Percentiles rank a stretch among this genome's conserved stretches.
phyloP scores from a whole-genome alignment of 2,113 vertebrate genomes.

The Pleuronectes platessa region DNA sequence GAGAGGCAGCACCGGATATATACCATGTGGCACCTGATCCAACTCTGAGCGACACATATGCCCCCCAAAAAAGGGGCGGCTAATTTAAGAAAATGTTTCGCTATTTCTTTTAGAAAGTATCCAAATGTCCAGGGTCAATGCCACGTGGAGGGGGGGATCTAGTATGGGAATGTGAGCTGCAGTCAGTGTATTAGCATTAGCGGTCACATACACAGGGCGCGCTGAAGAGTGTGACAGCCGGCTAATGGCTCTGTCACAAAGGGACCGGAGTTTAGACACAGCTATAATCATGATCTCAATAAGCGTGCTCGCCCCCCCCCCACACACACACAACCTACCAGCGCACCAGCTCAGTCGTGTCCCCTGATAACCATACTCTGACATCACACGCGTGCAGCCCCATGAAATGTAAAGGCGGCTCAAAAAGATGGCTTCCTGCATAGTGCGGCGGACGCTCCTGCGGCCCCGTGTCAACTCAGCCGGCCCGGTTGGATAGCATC shows the following conservation, averaged over 20 bases:
- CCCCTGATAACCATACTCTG: conserved; percentile 64
- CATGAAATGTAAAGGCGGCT: conserved; percentile 63
- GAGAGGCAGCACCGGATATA: conserved; percentile 3
- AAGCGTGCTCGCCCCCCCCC: conserved; percentile 44
- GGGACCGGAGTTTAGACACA: conserved; percentile 77
- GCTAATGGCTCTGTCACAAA: conserved; percentile 80
- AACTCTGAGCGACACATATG: conserved; percentile 4
- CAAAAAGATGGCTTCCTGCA: conserved; percentile 57
- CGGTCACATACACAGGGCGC: conserved; percentile 62
- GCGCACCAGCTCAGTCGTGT: conserved; percentile 65
- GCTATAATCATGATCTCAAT: conserved; percentile 79
- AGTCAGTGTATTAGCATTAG: conserved; percentile 75
- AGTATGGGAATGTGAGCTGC: conserved; percentile 62
- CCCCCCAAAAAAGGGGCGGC: conserved; percentile 14
- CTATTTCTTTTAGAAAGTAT: conserved; percentile 26
- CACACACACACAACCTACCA: conserved; percentile 39
- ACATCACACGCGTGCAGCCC: conserved; percentile 54
- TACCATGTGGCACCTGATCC: conserved; percentile 11
- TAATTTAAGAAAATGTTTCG: conserved; percentile 20
- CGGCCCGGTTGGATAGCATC: conserved; percentile 56
- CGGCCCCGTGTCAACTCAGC: too few relatives aligned
- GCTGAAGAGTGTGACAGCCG: conserved; percentile 73
- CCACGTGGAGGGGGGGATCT: not conserved
- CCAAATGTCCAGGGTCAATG: conserved; percentile 54
- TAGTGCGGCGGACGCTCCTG: too few relatives aligned